Base-by-base conservation (phyloP, 2,113 vertebrate species). In the Anhinga anhinga region DNA sequence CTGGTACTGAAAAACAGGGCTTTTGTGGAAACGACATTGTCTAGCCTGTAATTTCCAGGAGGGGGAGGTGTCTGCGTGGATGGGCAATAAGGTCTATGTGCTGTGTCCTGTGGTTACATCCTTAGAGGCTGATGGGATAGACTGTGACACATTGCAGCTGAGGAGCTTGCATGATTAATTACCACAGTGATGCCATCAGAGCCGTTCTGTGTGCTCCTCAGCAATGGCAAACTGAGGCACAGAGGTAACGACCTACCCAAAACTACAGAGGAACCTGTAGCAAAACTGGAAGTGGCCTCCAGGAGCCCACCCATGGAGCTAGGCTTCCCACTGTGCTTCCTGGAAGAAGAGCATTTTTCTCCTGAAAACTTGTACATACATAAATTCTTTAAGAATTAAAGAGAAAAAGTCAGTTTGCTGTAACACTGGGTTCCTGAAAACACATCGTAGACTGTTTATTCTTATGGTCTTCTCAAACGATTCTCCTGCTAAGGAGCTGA, bases 61-160 rank as follows among this genome's bases (percentile, higher is more conserved):
- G 27, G 7, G 4, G 11, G 40, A 82, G 58, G 15, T 53, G 8
- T 17, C 19, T 72, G 45, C 4, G 3, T 40, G 38, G 44, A 32
- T 17, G 56, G 55, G 13, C 61, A 45, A 6, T 15, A 16, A 29
- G 23, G n/a, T 42, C n/a, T 30, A 2, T 12, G 53, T 40, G 52
- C 19, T 20, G 19, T 32, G n/a, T 45, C 52, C 29, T 47, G 29
- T 21, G 20, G 23, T 44, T 34, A 8, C 18, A 45, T 70, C 72
- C 53, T 45, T 12, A 16, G 38, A 53, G 42, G 42, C 32, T 38
- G 34, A 15, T 15, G 32, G 61, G 40, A 25, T 32, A 34, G n/a
- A 26, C 17, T 0, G 1, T 40, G 73, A 29, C 4, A 2, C 3
- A 5, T 26, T 38, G 59, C 32, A 14, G 47, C 10, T 49, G 65